Conservation (phyloP, 2,113 vertebrate genomes). For the Herpailurus yagouaroundi region DNA sequence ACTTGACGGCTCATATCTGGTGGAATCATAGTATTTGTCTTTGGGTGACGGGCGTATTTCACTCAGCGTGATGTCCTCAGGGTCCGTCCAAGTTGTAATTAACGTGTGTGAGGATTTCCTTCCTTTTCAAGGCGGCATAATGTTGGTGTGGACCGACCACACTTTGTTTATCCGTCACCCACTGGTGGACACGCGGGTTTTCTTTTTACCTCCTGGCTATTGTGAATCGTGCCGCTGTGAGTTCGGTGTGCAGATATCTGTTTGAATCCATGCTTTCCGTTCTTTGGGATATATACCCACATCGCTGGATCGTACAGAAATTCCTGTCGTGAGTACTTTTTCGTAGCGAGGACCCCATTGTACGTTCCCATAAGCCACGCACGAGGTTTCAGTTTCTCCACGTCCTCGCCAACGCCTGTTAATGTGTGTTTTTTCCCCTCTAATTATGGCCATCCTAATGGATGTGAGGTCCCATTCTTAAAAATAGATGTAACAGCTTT, state of each 20-base stretch:
- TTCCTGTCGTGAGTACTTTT: neutral
- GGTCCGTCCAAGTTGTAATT: too few species aligned
- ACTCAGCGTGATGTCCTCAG: neutral
- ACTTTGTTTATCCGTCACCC: accelerated
- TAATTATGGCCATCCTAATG: neutral
- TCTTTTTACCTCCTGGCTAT: neutral
- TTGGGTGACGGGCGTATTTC: neutral
- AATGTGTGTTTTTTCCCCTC: neutral
- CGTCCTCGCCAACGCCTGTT: neutral
- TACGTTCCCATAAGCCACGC: neutral
- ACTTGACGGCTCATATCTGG: accelerated
- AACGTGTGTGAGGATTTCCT: neutral
- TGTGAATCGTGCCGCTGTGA: neutral
- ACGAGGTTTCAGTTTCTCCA: neutral
- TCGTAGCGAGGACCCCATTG: neutral
- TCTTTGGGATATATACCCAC: neutral
- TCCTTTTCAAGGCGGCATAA: neutral
- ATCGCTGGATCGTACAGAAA: neutral
- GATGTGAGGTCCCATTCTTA: neutral
- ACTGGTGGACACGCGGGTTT: accelerated
- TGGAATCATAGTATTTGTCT: neutral
- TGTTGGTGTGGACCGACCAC: accelerated
- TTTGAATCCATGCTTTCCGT: neutral
- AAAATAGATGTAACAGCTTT: neutral
- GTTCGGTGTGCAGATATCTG: neutral